These are phyloP conservation scores for Troilus luridus DNA, from an alignment of 2,888 invertebrate species.

Conservation along the genomic window DNA sequence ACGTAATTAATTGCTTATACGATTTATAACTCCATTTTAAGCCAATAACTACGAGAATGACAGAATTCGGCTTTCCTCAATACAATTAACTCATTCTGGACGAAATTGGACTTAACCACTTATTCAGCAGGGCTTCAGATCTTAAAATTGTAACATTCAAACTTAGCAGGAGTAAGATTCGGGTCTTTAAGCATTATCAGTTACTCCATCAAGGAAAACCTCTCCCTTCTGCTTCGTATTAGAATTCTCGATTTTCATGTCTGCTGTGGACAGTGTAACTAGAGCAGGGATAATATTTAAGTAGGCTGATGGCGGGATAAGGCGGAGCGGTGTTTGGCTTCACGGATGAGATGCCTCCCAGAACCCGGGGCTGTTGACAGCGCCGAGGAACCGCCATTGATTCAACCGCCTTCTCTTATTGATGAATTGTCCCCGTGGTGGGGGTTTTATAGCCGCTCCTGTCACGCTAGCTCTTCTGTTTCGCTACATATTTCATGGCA, in stretches of 20 bases:
- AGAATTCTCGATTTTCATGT: background rate
- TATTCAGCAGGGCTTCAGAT: no score
- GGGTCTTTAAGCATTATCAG: no score
- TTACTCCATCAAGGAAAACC: no score
- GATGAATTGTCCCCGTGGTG: background rate
- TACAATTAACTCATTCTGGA: no score
- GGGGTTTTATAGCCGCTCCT: background rate
- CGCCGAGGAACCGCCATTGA: background rate
- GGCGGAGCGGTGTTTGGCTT: background rate
- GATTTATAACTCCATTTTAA: no score
- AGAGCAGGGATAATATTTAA: background rate
- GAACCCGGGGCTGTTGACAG: background rate
- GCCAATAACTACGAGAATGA: no score
- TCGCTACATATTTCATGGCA: background rate
- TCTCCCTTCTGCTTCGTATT: background rate
- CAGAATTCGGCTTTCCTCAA: no score
- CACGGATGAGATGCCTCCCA: background rate
- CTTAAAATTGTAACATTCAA: no score
- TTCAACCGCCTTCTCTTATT: background rate
- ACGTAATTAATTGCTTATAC: no score
- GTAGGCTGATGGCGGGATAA: background rate
- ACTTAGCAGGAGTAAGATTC: no score
- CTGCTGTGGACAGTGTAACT: background rate
- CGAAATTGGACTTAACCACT: no score
- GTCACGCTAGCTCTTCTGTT: background rate